These are phyloP conservation scores for Orycteropus afer DNA, from an alignment of 2,113 vertebrate species.

Conservation along the genomic window DNA sequence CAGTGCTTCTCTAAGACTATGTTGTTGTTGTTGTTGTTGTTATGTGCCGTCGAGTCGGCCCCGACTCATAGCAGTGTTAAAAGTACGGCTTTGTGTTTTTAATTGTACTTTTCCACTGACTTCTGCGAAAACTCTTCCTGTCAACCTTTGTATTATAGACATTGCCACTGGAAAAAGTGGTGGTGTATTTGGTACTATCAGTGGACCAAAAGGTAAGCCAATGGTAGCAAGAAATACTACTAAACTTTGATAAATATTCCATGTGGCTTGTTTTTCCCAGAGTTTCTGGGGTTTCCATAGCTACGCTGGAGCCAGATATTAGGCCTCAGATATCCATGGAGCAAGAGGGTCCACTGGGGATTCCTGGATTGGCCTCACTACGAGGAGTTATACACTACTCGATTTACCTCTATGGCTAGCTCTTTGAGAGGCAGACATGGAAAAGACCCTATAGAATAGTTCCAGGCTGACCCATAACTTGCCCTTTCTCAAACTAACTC, in stretches of 20 bases:
- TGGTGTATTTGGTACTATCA: neutral
- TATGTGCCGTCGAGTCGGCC: no score
- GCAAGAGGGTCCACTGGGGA: neutral
- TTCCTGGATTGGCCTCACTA: neutral
- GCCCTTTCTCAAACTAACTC: neutral
- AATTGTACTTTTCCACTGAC: constrained; percentile 30
- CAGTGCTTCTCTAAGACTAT: neutral
- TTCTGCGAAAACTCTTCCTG: neutral
- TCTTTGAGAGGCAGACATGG: neutral
- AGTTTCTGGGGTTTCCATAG: neutral
- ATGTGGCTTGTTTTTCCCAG: neutral
- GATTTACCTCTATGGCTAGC: neutral
- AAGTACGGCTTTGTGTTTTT: neutral
- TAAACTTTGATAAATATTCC: neutral
- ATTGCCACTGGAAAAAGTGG: neutral
- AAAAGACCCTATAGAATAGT: neutral
- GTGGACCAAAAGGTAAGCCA: neutral
- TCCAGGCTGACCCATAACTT: neutral
- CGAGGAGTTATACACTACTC: neutral
- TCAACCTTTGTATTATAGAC: neutral
- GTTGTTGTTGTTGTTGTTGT: no score
- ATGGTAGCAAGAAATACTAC: neutral
- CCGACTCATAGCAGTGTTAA: neutral
- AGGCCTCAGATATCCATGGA: neutral
- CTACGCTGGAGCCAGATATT: neutral